Evolutionary conservation across 2,113 vertebrate genomes (phyloP), one percentile per base, ranked within the genome.

Genomic region (Buteo buteo): DNA sequence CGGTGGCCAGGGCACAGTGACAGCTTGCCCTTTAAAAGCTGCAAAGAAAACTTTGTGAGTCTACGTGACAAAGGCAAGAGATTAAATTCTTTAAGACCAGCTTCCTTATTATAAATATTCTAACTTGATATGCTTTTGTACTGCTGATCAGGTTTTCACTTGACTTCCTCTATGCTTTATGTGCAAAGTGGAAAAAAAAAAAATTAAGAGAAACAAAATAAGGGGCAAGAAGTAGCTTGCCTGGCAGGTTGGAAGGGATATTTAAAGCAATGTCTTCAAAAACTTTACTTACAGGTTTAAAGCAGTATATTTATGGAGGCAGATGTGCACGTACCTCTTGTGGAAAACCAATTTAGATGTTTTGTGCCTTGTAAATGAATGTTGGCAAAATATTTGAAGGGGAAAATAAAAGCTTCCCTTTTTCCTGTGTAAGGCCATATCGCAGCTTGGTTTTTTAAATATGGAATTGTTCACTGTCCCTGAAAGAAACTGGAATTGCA

Each of bases 381-480:
- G 42, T 61, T 73, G 88, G 50, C 19, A 44, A 87, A 88, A 58
- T 77, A 65, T 54, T 85, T 81, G 34, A 65, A 66, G 22, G 71
- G 58, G 45, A 45, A 73, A 70, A 72, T 67, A 57, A 89, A 85
- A 76, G 13, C n/a, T 90, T 26, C n/a, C 11, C 28, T 90, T 96
- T 82, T 69, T 49, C 70, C 38, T 3, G 0, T 18, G 22, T 77
- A 72, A 77, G 74, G 8, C 52, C 93, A 6, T 69, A 34, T 67
- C 0, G 0, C 22, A 57, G 36, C 65, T 57, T 57, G 24, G 0
- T 16, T 92, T 81, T 61, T 78, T 18, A 70, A 76, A 58, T 40
- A 62, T 4, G 18, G 8, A 58, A 6, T 86, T 89, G 24, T 34
- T 83, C 12, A 72, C 11, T 80, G 32, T 9, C 11, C 5, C 49